Percentiles rank a stretch among this genome's conserved stretches.
Conservation (phyloP, 2,113 vertebrate species). For the Chionodraco myersi region DNA sequence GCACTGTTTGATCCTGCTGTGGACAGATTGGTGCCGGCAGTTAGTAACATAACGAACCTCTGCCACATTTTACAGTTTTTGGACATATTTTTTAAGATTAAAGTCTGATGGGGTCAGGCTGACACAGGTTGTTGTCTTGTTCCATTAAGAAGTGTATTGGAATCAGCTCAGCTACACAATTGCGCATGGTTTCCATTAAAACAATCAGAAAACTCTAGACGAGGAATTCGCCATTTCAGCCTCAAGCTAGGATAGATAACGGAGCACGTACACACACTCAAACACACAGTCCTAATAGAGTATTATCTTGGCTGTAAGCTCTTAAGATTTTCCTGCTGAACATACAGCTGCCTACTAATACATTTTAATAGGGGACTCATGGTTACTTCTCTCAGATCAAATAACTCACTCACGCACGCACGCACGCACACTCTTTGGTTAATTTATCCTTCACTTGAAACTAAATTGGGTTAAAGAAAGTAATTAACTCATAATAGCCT, state of each 20-base stretch:
- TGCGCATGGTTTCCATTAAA: neutral
- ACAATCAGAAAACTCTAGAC: slow-evolving; percentile 17
- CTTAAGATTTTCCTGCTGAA: slow-evolving; percentile 59
- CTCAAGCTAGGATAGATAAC: slow-evolving; percentile 40
- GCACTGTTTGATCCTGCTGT: neutral
- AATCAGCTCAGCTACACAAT: neutral
- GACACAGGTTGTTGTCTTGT: neutral
- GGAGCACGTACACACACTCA: slow-evolving; percentile 6
- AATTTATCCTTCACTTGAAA: slow-evolving; percentile 55
- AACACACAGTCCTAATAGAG: slow-evolving; percentile 37
- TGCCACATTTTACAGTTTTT: neutral
- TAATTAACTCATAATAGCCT: slow-evolving; percentile 72
- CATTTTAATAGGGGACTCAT: slow-evolving; percentile 55
- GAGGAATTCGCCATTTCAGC: slow-evolving; percentile 43
- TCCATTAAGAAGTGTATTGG: neutral
- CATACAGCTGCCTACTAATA: slow-evolving; percentile 72
- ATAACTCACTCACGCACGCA: slow-evolving; percentile 13
- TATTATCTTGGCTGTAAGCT: slow-evolving; percentile 54
- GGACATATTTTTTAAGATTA: neutral
- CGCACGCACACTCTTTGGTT: slow-evolving; percentile 35
- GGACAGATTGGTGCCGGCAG: neutral
- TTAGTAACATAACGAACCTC: slow-evolving; percentile 6
- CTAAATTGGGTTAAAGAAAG: slow-evolving; percentile 67
- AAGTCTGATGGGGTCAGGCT: slow-evolving; percentile 14
- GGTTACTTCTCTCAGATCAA: slow-evolving; percentile 31